Evolutionary conservation across 2,113 vertebrate genomes (phyloP).

Genomic region (Labeo rohita): DNA sequence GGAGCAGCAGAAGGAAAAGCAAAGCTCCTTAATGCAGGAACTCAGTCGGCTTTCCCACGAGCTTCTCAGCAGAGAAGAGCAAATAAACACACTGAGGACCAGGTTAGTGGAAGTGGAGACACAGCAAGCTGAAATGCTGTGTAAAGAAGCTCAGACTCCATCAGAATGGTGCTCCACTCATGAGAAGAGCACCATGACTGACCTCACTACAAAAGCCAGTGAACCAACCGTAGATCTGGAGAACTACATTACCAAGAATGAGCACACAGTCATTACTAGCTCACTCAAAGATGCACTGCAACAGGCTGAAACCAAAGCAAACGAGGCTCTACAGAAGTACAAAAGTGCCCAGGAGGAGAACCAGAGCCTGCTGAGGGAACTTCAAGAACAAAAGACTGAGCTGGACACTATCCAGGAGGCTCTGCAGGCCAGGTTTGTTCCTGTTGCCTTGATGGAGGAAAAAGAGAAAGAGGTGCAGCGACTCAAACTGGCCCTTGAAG

Average conservation of each 20-base stretch:
- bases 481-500: conserved; percentile 62
- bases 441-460: conserved; percentile 71
- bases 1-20: conserved; percentile 74
- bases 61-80: conserved; percentile 67
- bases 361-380: conserved; percentile 72
- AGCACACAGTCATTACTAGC: conserved; percentile 63
- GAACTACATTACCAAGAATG: conserved; percentile 71
- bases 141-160: conserved; percentile 53
- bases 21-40: conserved; percentile 75
- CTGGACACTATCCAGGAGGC: conserved; percentile 84
- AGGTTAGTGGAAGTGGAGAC: conserved; percentile 49
- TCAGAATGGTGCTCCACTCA: conserved; percentile 68
- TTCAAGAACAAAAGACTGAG: conserved; percentile 81
- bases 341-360: conserved; percentile 73
- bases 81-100: conserved; percentile 69
- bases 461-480: conserved; percentile 66
- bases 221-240: conserved; percentile 63
- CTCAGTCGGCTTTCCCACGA: conserved; percentile 77
- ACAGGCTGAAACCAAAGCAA: conserved; percentile 47
- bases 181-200: conserved; percentile 68
- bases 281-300: conserved; percentile 48
- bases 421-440: conserved; percentile 79
- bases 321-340: conserved; percentile 58
- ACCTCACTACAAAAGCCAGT: conserved; percentile 66
- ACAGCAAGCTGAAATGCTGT: conserved; percentile 66